Evolutionary conservation across 2,888 invertebrate genomes (phyloP).

Genomic region (Sinohyriopsis cumingii): DNA sequence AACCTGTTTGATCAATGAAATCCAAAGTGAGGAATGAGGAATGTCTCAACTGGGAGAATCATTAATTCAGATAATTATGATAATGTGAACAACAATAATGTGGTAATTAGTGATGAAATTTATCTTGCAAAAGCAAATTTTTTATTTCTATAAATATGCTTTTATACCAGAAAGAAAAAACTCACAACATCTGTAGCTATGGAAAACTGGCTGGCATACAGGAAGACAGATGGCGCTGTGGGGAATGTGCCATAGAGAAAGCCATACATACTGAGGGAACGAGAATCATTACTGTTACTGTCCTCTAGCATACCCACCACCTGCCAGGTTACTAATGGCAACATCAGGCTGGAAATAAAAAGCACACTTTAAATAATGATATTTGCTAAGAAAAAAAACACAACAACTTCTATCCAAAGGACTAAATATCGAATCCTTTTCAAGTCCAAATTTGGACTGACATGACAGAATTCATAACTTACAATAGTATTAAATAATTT

Average conservation of each 20-base stretch:
- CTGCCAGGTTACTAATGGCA: constrained; percentile 89
- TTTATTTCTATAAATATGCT: too few relatives aligned
- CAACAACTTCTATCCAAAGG: background rate
- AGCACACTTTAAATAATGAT: too few relatives aligned
- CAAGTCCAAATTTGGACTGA: background rate
- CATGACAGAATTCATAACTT: background rate
- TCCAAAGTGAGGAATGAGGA: too few relatives aligned
- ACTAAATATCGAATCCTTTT: background rate
- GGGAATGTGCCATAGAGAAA: constrained; percentile 97
- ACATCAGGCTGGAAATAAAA: constrained; percentile 49
- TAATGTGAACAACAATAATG: too few relatives aligned
- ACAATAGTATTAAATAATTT: too few relatives aligned
- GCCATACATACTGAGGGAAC: constrained; percentile 90
- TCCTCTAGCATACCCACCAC: constrained; percentile 81
- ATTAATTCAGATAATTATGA: too few relatives aligned
- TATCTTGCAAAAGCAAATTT: too few relatives aligned
- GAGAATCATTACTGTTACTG: constrained; percentile 79
- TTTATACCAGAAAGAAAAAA: constrained; percentile 3
- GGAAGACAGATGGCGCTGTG: constrained; percentile 95
- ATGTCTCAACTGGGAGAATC: too few relatives aligned
- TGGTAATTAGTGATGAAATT: too few relatives aligned
- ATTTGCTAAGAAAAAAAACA: too few relatives aligned
- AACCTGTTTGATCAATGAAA: too few relatives aligned
- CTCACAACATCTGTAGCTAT: constrained; percentile 88
- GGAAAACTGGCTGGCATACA: constrained; percentile 90